These are phyloP conservation scores for Clistopyga incitator DNA, from an alignment of 2,888 invertebrate species.

Conservation along the genomic window DNA sequence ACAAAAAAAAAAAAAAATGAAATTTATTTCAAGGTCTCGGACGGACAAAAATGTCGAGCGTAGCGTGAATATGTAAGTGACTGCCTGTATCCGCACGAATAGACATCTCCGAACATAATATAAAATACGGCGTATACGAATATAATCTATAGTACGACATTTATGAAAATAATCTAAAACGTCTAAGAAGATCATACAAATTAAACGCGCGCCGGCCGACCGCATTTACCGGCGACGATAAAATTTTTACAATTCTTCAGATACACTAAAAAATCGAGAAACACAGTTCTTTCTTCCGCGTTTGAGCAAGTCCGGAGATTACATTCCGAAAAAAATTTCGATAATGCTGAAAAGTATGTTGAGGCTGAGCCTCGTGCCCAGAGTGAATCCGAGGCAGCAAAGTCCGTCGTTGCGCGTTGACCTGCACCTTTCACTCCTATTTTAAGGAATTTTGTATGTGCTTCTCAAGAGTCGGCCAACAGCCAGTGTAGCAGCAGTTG, in stretches of 20 bases:
- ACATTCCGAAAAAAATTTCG: conserved; percentile 29
- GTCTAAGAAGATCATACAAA: conserved; percentile 42
- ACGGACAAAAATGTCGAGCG: conserved; percentile 4
- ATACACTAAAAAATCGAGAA: background rate
- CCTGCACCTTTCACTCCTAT: conserved; percentile 40
- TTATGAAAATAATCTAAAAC: too few species aligned
- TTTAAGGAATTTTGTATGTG: conserved; percentile 16
- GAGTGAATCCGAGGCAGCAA: background rate
- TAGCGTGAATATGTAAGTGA: conserved; percentile 24
- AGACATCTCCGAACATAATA: background rate
- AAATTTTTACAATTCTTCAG: background rate
- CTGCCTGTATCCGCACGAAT: conserved; percentile 4
- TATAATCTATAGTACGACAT: conserved; percentile 42
- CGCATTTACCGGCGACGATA: conserved; percentile 33
- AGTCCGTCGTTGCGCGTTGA: conserved; percentile 14
- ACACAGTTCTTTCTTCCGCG: background rate
- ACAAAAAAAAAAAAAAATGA: conserved; percentile 4
- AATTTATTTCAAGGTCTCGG: conserved; percentile 45
- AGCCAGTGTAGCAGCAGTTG: conserved; percentile 12
- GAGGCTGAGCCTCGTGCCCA: background rate
- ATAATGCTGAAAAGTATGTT: background rate
- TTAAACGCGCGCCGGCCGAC: conserved; percentile 42
- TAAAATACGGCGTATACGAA: conserved; percentile 5
- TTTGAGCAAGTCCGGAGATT: background rate
- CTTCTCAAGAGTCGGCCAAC: conserved; percentile 16